Evolutionary conservation across 2,113 vertebrate genomes (phyloP), one percentile per base, ranked within the genome.

Genomic region (Paramisgurnus dabryanus): DNA sequence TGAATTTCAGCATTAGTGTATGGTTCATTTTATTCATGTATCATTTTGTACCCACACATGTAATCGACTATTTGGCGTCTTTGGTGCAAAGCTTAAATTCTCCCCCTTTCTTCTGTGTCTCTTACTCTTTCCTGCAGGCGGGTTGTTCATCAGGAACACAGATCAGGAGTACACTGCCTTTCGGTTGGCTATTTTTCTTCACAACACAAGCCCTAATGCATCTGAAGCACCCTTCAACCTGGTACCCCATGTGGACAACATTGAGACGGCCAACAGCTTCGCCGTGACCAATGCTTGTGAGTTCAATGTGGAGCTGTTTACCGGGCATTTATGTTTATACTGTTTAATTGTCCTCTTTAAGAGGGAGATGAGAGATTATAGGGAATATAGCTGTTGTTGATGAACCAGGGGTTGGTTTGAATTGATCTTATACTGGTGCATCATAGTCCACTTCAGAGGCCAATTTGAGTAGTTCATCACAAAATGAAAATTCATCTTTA

Each of bases 111-210:
- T n/a, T 75, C 58, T 49, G 79, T 17, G 50, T 45, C 76, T 79
- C 79, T 85, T 60, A 76, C 83, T 74, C 63, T 74, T 66, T 84
- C 78, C 85, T 89, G 75, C 91, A 99, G 97, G 98, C 92, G 97
- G 97, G 87, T 94, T 99, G 91, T 98, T 99, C 95, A 99, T 99
- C 94, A 94, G 97, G 94, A 98, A 99, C 94, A 98, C 97, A 89
- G 98, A 99, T 95, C 98, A 99, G 95, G 98, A 99, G 92, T 99
- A 99, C 90, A 99, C 97, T 83, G 97, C 96, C 85, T 99, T 99
- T 87, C 95, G 97, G 83, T 93, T 99, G 91, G 97, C 97, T 82
- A 99, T 99, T 92, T 99, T 99, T 94, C 96, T 98, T 87, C 98
- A 99, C 93, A 99, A 99, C 91, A 99, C 97, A 92, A 99, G 97